phyloP scores from a whole-genome alignment of 2,888 invertebrate species.

The Dusona sp. region DNA sequence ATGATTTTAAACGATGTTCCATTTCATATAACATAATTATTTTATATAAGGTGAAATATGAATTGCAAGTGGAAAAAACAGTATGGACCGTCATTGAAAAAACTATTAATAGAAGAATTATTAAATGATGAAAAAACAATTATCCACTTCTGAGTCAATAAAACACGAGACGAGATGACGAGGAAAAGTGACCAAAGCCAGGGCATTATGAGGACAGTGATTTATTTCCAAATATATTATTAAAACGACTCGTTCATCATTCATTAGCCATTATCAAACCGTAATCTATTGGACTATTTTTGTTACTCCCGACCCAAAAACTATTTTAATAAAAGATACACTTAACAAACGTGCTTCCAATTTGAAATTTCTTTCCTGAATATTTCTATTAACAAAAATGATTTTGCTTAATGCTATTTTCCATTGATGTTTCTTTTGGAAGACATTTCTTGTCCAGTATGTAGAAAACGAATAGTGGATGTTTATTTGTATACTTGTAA shows the following conservation, averaged over 20 bases:
- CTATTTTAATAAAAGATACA: neutral
- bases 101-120: neutral
- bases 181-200: neutral
- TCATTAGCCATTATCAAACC: neutral
- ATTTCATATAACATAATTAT: no score
- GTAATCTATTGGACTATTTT: neutral
- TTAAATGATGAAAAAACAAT: neutral
- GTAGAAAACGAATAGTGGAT: neutral
- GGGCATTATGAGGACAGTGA: neutral
- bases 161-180: neutral
- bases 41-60: no score
- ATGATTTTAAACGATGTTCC: no score
- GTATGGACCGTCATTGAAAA: neutral
- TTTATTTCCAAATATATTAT: neutral
- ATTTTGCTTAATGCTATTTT: neutral
- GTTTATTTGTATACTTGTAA: neutral
- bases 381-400: neutral
- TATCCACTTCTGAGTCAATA: neutral
- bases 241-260: neutral
- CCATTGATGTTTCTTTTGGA: neutral
- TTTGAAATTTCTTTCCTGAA: neutral
- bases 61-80: neutral
- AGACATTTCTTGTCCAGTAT: neutral
- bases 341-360: neutral
- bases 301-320: neutral